Evolutionary conservation across 2,113 vertebrate genomes (phyloP).

Genomic region (Hippolais icterina): DNA sequence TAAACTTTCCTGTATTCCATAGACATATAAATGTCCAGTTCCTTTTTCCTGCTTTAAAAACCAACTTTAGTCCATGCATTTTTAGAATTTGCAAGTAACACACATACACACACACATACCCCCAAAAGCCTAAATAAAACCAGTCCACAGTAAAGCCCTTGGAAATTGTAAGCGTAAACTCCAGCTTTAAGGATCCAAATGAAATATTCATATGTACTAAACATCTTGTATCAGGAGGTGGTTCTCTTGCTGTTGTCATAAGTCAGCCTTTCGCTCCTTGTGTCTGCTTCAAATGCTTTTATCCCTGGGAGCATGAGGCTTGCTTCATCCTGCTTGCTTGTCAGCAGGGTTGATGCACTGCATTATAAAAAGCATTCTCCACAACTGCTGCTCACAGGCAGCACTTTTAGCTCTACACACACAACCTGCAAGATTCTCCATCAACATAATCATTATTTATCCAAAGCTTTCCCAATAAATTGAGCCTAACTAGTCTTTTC

Average conservation of each 20-base stretch:
- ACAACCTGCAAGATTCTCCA: not conserved
- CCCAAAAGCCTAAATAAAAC: not conserved
- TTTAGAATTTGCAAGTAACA: not conserved
- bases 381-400: constrained; percentile 35
- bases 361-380: constrained; percentile 9
- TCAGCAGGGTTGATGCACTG: constrained; percentile 11
- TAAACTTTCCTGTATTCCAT: not conserved
- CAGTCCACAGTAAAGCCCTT: not conserved
- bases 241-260: constrained; percentile 30
- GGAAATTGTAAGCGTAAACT: not conserved
- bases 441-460: constrained; percentile 10
- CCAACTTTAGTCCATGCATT: not conserved
- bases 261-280: not conserved
- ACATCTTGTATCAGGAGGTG: not conserved
- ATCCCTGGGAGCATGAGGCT: not conserved
- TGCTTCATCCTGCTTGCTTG: constrained; percentile 29
- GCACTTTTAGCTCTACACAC: constrained; percentile 33
- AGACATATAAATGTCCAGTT: not conserved
- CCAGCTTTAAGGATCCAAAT: not conserved
- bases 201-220: constrained; percentile 18
- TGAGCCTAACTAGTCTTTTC: constrained; percentile 12
- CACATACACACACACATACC: not conserved
- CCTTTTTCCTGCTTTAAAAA: not conserved
- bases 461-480: not conserved
- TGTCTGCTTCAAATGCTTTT: constrained; percentile 16